Percentiles rank a stretch among this genome's conserved stretches.
Evolutionary conservation across 2,888 invertebrate species (phyloP).

Genomic region (Dioctria linearis): DNA sequence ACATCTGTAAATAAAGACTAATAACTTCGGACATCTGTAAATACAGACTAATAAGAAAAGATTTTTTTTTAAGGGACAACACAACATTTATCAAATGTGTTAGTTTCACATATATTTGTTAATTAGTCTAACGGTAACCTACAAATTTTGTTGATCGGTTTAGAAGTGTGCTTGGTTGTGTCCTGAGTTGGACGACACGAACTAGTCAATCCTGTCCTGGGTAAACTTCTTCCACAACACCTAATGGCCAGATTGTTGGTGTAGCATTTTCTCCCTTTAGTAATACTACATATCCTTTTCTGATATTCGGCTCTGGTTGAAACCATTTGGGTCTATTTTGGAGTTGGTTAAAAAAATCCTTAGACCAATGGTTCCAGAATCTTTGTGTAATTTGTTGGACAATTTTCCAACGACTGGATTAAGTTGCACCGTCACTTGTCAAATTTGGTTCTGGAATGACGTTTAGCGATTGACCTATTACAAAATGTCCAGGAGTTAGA

Average conservation of each 20-base stretch:
- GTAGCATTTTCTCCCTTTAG: not conserved
- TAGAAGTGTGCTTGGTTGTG: no score
- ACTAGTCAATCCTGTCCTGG: no score
- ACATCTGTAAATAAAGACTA: no score
- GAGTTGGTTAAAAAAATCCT: not conserved
- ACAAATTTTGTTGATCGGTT: no score
- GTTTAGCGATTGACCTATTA: constrained; percentile 19
- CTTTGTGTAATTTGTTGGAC: constrained; percentile 6
- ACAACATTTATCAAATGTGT: no score
- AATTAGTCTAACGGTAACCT: no score
- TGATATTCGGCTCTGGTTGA: not conserved
- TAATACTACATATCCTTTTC: not conserved
- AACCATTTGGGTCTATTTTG: constrained; percentile 1
- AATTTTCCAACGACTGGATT: not conserved
- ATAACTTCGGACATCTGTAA: no score
- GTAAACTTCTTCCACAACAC: not conserved
- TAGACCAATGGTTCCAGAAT: constrained; percentile 6
- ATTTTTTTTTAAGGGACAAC: no score
- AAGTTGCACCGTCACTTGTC: not conserved
- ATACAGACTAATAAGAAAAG: no score
- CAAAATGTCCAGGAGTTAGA: constrained; percentile 37
- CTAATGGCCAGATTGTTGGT: constrained; percentile 1
- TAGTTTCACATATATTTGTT: no score
- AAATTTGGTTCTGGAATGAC: not conserved
- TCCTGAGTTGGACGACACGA: no score